Evolutionary conservation across 2,797 vertebrate genomes (phyloP).

Genomic region (Agapornis canus): DNA sequence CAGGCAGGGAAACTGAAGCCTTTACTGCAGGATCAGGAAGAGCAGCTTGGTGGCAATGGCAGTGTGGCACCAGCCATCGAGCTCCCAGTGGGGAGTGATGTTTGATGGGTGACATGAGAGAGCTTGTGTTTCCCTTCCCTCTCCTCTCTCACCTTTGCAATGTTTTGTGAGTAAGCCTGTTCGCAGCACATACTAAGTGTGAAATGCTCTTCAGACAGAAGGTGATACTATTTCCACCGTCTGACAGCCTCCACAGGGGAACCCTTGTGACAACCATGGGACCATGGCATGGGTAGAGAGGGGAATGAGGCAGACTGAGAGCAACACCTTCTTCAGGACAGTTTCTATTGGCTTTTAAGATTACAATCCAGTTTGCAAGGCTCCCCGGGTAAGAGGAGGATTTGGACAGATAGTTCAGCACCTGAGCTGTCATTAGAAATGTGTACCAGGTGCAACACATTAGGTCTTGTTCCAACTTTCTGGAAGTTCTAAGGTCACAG

Average conservation of each 20-base stretch:
- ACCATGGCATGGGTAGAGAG: neutral
- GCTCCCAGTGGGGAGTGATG: fast-evolving
- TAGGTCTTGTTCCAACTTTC: neutral
- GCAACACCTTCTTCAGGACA: neutral
- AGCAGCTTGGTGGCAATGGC: neutral
- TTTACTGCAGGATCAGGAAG: fast-evolving
- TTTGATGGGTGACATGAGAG: fast-evolving
- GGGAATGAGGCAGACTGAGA: neutral
- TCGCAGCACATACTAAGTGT: neutral
- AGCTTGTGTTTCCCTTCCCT: neutral
- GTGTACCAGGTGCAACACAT: neutral
- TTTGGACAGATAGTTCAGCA: neutral
- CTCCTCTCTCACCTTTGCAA: neutral
- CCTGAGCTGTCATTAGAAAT: neutral
- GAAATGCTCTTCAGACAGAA: neutral
- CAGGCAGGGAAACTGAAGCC: neutral
- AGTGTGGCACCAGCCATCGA: fast-evolving
- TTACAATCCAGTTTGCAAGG: neutral
- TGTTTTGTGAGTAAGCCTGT: neutral
- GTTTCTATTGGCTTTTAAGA: neutral
- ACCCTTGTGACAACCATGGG: fast-evolving
- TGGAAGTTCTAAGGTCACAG: neutral
- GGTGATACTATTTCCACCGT: neutral
- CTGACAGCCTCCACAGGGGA: fast-evolving
- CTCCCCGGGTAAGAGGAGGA: neutral